Percentiles rank a stretch among this genome's conserved stretches.
Conservation (phyloP, 2,113 vertebrate species). For the Psittacus erithacus region DNA sequence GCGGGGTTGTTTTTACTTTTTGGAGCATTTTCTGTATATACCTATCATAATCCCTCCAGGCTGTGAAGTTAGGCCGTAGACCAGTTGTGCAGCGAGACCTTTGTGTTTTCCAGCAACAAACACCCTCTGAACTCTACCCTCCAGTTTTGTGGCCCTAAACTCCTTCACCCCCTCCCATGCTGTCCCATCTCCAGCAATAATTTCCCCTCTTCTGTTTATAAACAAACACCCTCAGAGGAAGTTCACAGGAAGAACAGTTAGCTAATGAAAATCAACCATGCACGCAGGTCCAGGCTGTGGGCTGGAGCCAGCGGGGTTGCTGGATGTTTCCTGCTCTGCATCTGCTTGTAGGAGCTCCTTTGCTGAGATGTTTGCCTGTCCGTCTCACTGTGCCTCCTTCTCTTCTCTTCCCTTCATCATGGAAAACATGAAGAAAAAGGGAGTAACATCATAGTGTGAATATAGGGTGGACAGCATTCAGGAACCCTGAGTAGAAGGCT, state of each 20-base stretch:
- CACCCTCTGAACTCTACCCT: conserved; percentile 54
- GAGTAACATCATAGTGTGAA: not conserved
- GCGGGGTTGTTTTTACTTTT: conserved; percentile 53
- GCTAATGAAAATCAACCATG: conserved; percentile 43
- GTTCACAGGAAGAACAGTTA: conserved; percentile 49
- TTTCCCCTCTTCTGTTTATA: conserved; percentile 73
- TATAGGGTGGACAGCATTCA: accelerated
- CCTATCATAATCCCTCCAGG: conserved; percentile 70
- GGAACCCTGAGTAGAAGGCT: not conserved
- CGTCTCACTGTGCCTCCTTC: not conserved
- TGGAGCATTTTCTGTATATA: conserved; percentile 64
- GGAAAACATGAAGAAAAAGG: not conserved
- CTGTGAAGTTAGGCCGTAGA: conserved; percentile 62
- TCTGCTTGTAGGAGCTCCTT: conserved; percentile 35
- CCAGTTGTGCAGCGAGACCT: conserved; percentile 68
- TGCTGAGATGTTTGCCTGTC: conserved; percentile 5
- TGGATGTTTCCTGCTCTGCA: conserved; percentile 32
- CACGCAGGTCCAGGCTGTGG: not conserved
- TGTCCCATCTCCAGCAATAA: conserved; percentile 50
- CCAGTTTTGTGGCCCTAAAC: conserved; percentile 27
- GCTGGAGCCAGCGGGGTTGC: conserved; percentile 28
- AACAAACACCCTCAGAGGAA: conserved; percentile 64
- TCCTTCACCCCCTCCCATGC: not conserved
- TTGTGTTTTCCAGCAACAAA: conserved; percentile 74
- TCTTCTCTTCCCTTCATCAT: not conserved